Evolutionary conservation across 2,113 vertebrate genomes (phyloP), one percentile per base, ranked within the genome.

Genomic region (Halichoeres trimaculatus): DNA sequence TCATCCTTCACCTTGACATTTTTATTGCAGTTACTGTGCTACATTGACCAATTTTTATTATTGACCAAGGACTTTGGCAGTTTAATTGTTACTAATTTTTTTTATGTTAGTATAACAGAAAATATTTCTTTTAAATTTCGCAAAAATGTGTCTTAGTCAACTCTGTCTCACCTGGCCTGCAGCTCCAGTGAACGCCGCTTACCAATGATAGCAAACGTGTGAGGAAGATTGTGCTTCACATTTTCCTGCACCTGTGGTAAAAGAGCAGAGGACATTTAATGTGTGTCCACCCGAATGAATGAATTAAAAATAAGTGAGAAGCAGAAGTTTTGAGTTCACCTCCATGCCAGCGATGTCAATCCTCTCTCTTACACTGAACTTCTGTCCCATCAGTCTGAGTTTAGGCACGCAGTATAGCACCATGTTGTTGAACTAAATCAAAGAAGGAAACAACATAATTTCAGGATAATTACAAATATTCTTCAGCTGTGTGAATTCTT

Each of bases 351-450:
- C 95, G 45, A 99, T 96, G 91, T 99, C 96, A 60, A 99, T 97
- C 91, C 96, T 95, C 89, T 98, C 97, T 64, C 97, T 93, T 76
- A 99, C 97, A 1, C 97, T 99, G 92, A 99, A 99, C 91, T 99
- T 99, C 92, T 99, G 97, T 52, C 98, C 98, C 72, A 97, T 98
- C 70, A 99, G 94, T 73, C 98, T 88, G 71, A 99, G 93, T 81
- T 98, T 98, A 68, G 98, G 98, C 80, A 99, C 97, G 40, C 98
- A 99, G 92, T 99, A 99, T 22, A 99, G 95, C 82, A 99, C 86
- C 96, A 98, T 98, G 81, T 96, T 99, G 90, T 98, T 99, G 90
- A 99, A 99, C 98, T 99, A 86, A 0, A 24, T 51, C 34, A 56
- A 24, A 87, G 26, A 54, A 2, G 70, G 40, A 73, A 30, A n/a